Evolutionary conservation across 2,888 invertebrate species (phyloP).

Genomic region (Cantharis rustica): DNA sequence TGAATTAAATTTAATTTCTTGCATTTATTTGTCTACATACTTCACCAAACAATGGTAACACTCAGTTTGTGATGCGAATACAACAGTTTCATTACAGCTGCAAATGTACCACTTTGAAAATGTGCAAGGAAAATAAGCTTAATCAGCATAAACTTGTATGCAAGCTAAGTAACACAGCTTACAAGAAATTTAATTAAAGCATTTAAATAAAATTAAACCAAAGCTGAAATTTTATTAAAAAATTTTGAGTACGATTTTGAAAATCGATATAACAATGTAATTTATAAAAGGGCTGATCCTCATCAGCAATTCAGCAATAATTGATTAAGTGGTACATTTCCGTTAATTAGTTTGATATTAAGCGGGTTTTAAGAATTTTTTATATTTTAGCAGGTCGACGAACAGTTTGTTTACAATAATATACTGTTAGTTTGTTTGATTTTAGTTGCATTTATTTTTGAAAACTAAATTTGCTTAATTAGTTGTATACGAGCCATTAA

Average conservation of each 20-base stretch:
- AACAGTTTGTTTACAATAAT: no score
- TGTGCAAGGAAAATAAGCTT: not conserved
- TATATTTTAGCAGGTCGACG: no score
- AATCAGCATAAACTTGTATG: not conserved
- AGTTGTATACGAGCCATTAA: not conserved
- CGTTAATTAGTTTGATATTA: not conserved
- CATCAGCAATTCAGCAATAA: not conserved
- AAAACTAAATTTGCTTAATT: not conserved
- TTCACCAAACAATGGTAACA: not conserved
- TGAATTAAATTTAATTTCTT: not conserved
- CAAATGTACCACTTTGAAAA: not conserved
- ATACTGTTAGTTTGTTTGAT: not conserved
- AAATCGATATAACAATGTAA: not conserved
- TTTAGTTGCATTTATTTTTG: not conserved
- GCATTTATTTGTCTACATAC: not conserved
- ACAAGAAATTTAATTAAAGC: not conserved
- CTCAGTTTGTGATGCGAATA: not conserved
- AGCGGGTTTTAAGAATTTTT: not conserved
- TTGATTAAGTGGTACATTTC: not conserved
- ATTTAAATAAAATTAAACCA: not conserved
- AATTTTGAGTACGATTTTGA: not conserved
- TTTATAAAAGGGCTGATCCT: not conserved
- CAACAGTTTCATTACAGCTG: not conserved
- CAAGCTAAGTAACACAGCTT: not conserved
- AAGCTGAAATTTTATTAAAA: not conserved